These are phyloP conservation scores for Mormyrus hasselquistii DNA, from an alignment of 2,797 vertebrate species.

Conservation along the genomic window DNA sequence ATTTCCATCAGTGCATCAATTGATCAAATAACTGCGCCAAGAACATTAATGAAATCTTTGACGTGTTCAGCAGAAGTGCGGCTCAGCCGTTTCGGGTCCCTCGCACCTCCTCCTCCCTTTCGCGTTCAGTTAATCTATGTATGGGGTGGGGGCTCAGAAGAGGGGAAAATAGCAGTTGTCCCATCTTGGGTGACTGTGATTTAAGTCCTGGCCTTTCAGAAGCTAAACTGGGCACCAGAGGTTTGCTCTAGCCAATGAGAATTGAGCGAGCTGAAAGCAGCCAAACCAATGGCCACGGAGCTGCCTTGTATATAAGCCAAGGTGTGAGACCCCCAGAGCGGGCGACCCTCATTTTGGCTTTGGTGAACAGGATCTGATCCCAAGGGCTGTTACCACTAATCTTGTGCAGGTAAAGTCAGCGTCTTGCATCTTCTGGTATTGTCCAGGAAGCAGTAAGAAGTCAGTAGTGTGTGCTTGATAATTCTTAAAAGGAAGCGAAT, in stretches of 20 bases:
- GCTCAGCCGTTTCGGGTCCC: conserved; percentile 49
- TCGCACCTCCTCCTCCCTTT: background rate
- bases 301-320: conserved; percentile 60
- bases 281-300: conserved; percentile 50
- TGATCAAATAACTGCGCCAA: conserved; percentile 19
- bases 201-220: conserved; percentile 56
- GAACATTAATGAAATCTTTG: conserved; percentile 12
- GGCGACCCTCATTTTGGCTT: conserved; percentile 73
- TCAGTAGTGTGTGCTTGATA: background rate
- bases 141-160: conserved; percentile 43
- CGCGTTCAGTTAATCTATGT: conserved; percentile 51
- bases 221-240: conserved; percentile 52
- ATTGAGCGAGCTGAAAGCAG: conserved; percentile 52
- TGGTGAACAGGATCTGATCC: conserved; percentile 74
- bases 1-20: background rate
- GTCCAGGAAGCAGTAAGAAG: background rate
- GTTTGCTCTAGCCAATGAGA: conserved; percentile 55
- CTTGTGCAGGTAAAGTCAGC: conserved; percentile 64
- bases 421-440: conserved; percentile 18
- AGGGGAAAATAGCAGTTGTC: conserved; percentile 49
- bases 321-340: conserved; percentile 38
- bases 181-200: conserved; percentile 53
- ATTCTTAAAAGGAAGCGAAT: background rate
- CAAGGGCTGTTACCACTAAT: conserved; percentile 68
- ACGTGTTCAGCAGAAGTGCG: conserved; percentile 43